Conservation (phyloP, 2,888 invertebrate species). For the Euplexia lucipara region DNA sequence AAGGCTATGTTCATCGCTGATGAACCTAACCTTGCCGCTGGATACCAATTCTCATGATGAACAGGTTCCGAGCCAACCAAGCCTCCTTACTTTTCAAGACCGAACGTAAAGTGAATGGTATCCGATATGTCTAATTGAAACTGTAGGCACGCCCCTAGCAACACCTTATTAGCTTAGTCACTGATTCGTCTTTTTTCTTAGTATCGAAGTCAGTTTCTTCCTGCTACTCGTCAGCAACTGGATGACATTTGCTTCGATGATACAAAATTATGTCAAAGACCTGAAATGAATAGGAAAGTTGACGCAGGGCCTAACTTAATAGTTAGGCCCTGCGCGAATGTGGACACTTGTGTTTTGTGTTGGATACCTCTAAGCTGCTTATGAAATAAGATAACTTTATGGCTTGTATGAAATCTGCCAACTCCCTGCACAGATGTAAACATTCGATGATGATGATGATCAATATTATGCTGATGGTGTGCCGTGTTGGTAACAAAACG, state of each 20-base stretch:
- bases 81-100: background rate
- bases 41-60: background rate
- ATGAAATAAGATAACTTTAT: too few relatives aligned
- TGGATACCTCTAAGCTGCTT: too few relatives aligned
- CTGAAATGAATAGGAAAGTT: background rate
- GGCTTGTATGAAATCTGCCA: too few relatives aligned
- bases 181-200: background rate
- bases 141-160: background rate
- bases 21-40: background rate
- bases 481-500: too few relatives aligned
- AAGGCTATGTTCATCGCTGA: background rate
- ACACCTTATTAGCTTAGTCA: background rate
- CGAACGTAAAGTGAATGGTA: background rate
- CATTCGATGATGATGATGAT: too few relatives aligned
- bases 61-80: background rate
- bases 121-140: background rate
- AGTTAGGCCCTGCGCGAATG: too few relatives aligned
- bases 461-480: too few relatives aligned
- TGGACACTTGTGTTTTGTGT: too few relatives aligned
- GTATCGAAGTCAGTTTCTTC: background rate
- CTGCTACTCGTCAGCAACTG: background rate
- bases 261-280: background rate
- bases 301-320: too few relatives aligned
- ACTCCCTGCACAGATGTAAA: too few relatives aligned
- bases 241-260: background rate